Evolutionary conservation across 2,113 vertebrate genomes (phyloP).

Genomic region (Todiramphus chloris): DNA sequence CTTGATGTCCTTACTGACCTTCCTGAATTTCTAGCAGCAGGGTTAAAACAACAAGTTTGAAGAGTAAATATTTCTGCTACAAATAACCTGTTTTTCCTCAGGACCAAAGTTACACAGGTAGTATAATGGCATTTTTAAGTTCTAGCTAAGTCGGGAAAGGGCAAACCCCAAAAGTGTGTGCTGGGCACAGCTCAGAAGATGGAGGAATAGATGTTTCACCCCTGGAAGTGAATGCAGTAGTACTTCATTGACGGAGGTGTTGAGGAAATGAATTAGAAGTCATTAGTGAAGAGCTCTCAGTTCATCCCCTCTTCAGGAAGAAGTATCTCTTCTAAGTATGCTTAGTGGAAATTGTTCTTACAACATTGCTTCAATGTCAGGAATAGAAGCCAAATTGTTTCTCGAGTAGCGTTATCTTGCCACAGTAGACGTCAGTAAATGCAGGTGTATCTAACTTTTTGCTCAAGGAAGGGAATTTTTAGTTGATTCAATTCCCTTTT

Average conservation of each 20-base stretch:
- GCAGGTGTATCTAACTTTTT: background rate
- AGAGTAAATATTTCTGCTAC: background rate
- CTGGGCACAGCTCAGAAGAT: background rate
- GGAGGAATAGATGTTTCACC: background rate
- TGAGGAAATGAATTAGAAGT: conserved; percentile 19
- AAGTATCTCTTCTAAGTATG: background rate
- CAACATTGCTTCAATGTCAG: background rate
- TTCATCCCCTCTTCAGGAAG: background rate
- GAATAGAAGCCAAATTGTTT: background rate
- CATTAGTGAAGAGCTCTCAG: conserved; percentile 8
- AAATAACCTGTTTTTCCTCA: background rate
- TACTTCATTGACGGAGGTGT: background rate
- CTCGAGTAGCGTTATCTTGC: background rate
- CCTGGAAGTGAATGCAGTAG: background rate
- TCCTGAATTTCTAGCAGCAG: background rate
- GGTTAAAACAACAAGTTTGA: background rate
- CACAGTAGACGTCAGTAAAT: background rate
- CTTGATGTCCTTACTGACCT: background rate
- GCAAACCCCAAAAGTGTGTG: rapidly evolving
- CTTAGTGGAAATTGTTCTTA: background rate
- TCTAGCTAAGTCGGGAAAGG: background rate
- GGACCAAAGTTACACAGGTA: background rate
- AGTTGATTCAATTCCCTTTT: background rate
- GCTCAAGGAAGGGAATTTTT: background rate
- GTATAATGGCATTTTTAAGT: background rate